Evolutionary conservation across 2,888 invertebrate genomes (phyloP), one percentile per base, ranked within the genome.

Genomic region (Keiferia lycopersicella): DNA sequence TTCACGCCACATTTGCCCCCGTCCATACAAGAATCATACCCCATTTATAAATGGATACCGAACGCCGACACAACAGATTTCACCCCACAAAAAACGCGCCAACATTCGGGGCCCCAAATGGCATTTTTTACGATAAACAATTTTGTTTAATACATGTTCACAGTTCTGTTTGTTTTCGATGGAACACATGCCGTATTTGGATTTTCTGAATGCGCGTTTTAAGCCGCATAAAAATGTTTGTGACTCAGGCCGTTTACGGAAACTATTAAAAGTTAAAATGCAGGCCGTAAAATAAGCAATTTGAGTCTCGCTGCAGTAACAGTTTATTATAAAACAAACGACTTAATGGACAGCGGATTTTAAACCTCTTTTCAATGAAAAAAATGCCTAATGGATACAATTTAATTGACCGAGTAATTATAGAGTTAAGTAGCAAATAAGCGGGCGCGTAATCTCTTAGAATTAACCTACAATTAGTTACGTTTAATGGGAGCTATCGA

Each of bases 1-100:
- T 86, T 87, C 86, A 88, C 88, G 85, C 76, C 84, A 88, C 89
- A 87, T 90, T 90, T 84, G 80, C 81, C 80, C 74, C 78, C 74
- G 80, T 79, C 84, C 83, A 82, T 84, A 79, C 83, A 77, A 76
- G 83, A 83, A 85, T 87, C 87, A 86, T 84, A 83, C 83, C 79
- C 80, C 82, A 82, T 87, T 86, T 87, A 86, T 86, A 87, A 88
- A 87, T 87, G 87, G 84, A 86, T 84, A 82, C 77, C 79, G 77
- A 74, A 81, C 75, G 80, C 79, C 76, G 80, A 77, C 75, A 80
- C 79, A 81, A 81, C 78, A 82, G 81, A 84, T 86, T 86, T 86
- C 77, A 53, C 78, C 78, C 61, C 56, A 56, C 56, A 56, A 56
- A 56, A 56, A 56, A 56, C n/a, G 45, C 16, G 34, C 34, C 51